These are phyloP conservation scores for Danaus chrysippus DNA, from an alignment of 2,888 invertebrate genomes.

Conservation along the genomic window DNA sequence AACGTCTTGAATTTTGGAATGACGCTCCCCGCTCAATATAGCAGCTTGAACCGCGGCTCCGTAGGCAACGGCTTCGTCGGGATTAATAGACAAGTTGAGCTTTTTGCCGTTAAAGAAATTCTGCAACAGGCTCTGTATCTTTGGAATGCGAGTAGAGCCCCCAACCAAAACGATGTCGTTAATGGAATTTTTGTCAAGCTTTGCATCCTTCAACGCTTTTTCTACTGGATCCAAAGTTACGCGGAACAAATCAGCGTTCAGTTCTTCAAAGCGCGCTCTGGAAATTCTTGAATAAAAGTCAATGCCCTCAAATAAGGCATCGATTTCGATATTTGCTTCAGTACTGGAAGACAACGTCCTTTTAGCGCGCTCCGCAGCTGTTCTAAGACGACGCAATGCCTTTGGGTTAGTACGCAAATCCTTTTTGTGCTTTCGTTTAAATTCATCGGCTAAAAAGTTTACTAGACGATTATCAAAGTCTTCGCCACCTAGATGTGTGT, in stretches of 20 bases:
- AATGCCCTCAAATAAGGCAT: conserved; percentile 85
- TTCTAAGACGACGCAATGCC: conserved; percentile 83
- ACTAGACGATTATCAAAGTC: conserved; percentile 83
- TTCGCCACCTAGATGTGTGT: conserved; percentile 91
- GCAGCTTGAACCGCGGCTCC: conserved; percentile 88
- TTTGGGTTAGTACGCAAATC: conserved; percentile 82
- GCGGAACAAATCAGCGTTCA: conserved; percentile 85
- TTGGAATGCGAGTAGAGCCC: conserved; percentile 89
- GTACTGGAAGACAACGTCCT: conserved; percentile 87
- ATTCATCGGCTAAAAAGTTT: conserved; percentile 83
- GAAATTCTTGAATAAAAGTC: conserved; percentile 84
- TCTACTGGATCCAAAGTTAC: conserved; percentile 87
- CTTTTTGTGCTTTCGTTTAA: conserved; percentile 84
- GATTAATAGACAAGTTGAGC: conserved; percentile 86
- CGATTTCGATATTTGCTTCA: conserved; percentile 86
- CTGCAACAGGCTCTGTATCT: conserved; percentile 85
- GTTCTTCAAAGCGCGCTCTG: conserved; percentile 87
- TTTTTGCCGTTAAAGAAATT: conserved; percentile 86
- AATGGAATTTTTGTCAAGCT: conserved; percentile 85
- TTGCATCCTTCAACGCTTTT: conserved; percentile 86
- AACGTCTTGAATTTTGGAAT: conserved; percentile 84
- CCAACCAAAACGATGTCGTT: conserved; percentile 90
- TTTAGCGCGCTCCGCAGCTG: conserved; percentile 88
- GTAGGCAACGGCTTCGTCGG: conserved; percentile 89
- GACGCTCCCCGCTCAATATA: conserved; percentile 84